phyloP scores from a whole-genome alignment of 2,888 invertebrate genomes.

The Meteorus colon region DNA sequence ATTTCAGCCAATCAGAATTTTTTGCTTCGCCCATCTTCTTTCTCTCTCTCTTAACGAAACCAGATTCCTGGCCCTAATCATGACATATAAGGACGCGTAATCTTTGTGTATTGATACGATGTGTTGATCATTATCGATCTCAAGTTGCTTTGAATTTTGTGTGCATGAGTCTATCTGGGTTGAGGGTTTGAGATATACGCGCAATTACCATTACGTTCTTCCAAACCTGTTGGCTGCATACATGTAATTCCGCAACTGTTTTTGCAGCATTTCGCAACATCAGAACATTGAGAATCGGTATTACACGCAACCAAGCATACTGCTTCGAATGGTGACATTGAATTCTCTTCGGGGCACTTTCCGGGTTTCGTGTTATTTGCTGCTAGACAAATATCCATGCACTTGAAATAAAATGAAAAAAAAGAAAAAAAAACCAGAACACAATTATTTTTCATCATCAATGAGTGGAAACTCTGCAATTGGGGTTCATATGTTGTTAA shows the following conservation, averaged over 20 bases:
- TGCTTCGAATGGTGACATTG: constrained; percentile 75
- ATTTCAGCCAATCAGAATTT: no score
- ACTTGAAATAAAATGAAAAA: constrained; percentile 71
- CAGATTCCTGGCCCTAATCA: no score
- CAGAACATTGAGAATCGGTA: constrained; percentile 82
- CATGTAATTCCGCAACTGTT: constrained; percentile 82
- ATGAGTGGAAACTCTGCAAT: constrained; percentile 1
- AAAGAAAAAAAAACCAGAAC: not conserved
- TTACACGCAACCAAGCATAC: constrained; percentile 79
- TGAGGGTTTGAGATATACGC: not conserved
- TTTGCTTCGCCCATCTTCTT: no score
- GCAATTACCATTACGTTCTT: constrained; percentile 76
- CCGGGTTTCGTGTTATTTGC: constrained; percentile 75
- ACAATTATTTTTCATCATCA: constrained; percentile 8
- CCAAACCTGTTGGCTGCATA: constrained; percentile 78
- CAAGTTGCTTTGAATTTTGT: no score
- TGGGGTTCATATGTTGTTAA: no score
- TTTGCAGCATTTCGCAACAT: constrained; percentile 81
- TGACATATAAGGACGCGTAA: no score
- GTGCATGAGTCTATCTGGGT: no score
- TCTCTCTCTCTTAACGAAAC: no score
- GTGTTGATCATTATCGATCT: no score
- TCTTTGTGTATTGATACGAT: not conserved
- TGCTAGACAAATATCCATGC: constrained; percentile 76
- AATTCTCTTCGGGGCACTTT: constrained; percentile 70